Evolutionary conservation across 92 coral and sea anemone species (phyloP).

Genomic region (Palythoa grandis): DNA sequence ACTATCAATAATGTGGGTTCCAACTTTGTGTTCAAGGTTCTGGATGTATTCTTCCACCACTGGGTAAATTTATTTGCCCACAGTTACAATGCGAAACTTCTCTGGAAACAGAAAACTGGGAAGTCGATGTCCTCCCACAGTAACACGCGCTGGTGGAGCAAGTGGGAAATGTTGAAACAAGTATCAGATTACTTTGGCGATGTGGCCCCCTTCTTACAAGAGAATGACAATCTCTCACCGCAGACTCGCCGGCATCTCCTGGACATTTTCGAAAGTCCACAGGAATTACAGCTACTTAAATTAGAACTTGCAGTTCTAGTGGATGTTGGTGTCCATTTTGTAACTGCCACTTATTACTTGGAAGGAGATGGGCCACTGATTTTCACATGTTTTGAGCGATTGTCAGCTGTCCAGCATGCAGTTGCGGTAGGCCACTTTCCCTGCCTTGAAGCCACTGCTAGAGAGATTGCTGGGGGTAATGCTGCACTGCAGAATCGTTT

Average conservation of each 20-base stretch:
- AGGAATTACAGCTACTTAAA: slow-evolving; percentile 28
- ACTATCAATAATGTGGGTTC: slow-evolving; percentile 40
- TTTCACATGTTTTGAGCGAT: slow-evolving; percentile 56
- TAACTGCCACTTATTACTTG: slow-evolving; percentile 52
- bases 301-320: slow-evolving; percentile 61
- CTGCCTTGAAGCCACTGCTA: slow-evolving; percentile 53
- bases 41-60: slow-evolving; percentile 53
- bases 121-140: slow-evolving; percentile 53
- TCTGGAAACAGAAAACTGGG: slow-evolving; percentile 59
- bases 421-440: slow-evolving; percentile 63
- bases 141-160: slow-evolving; percentile 55
- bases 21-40: slow-evolving; percentile 53
- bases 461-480: slow-evolving; percentile 64
- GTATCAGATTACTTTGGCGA: slow-evolving; percentile 66
- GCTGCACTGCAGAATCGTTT: slow-evolving; percentile 60
- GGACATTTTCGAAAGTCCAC: slow-evolving; percentile 41
- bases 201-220: slow-evolving; percentile 63
- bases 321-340: slow-evolving; percentile 60
- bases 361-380: slow-evolving; percentile 59
- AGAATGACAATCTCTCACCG: slow-evolving; percentile 37
- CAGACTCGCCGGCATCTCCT: slow-evolving; percentile 48
- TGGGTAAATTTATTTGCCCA: slow-evolving; percentile 57
- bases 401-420: slow-evolving; percentile 70
- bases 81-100: slow-evolving; percentile 56
- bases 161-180: slow-evolving; percentile 54